Evolutionary conservation across 92 coral and sea anemone genomes (phyloP), one percentile per base, ranked within the genome.

Genomic region (Palythoa caribaeorum): DNA sequence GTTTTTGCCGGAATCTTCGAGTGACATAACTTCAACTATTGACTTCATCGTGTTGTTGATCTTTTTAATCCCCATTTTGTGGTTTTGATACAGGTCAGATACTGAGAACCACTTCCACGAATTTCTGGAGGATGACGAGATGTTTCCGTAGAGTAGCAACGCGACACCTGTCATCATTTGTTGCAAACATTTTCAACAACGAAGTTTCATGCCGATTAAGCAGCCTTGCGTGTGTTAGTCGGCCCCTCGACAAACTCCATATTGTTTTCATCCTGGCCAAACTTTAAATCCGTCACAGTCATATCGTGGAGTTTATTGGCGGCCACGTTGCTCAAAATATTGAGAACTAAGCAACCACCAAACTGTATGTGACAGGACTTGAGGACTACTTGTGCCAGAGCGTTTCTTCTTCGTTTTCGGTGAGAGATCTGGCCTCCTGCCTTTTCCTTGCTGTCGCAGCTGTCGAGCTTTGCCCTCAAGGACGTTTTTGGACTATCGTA

Each of bases 281-380:
- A 77, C 63, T 84, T 38, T 79, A 92, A 92, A 83, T 92, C 95
- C 48, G 85, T 92, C 35, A 90, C 95, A 50, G 39, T 59, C 91
- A 92, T 92, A 79, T 84, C 79, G 94, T 81, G 94, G 85, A 89
- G 92, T 65, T 90, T 91, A 28, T 28, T 28, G 28, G 28, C 95
- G 93, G 71, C 95, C 95, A 5, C 93, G 90, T 38, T 89, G 88
- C 40, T 91, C 91, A 90, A 92, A 90, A 84, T 92, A 83, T 73
- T 89, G 28, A 91, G 38, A 91, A 28, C 28, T 90, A 54, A 93
- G 87, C 60, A 87, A 75, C 95, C 88, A 92, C 95, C 93, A 92
- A 72, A 87, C 76, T 53, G 93, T 92, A 21, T 89, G 87, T 59
- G 77, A 70, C 38, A 86, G 92, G 66, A 87, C 90, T 75, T 89